Percentiles rank a stretch among this genome's conserved stretches.
Evolutionary conservation across 2,888 invertebrate species (phyloP).

Genomic region (Nemapogon koenigi): DNA sequence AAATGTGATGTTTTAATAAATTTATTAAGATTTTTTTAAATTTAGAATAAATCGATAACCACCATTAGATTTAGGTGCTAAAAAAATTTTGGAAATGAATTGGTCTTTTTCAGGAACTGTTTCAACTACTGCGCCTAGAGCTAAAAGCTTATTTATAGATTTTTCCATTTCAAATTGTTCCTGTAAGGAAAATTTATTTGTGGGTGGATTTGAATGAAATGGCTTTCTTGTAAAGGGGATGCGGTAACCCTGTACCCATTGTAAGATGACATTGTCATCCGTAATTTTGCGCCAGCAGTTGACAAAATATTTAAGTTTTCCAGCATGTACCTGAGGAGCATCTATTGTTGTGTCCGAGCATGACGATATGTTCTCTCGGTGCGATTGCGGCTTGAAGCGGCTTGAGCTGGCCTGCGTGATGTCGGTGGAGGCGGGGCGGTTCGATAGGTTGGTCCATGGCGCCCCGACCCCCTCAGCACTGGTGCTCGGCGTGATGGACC

Average conservation of each 20-base stretch:
- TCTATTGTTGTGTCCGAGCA: conserved; percentile 1
- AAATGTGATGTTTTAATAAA: not conserved
- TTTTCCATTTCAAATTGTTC: not conserved
- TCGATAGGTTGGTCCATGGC: not conserved
- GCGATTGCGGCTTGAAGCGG: not conserved
- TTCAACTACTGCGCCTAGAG: not conserved
- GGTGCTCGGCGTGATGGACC: not conserved
- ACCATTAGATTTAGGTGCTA: not conserved
- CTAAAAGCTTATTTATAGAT: not conserved
- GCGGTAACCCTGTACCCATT: not conserved
- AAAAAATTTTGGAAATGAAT: not conserved
- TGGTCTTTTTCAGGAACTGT: not conserved
- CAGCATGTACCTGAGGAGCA: not conserved
- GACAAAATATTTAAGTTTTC: not conserved
- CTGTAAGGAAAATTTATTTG: not conserved
- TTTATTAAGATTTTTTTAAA: too few relatives aligned
- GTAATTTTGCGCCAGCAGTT: not conserved
- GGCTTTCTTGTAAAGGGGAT: not conserved
- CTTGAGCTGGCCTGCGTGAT: not conserved
- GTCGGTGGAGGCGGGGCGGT: not conserved
- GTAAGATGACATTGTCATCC: not conserved
- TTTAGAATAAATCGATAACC: not conserved
- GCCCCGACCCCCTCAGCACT: not conserved
- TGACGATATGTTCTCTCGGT: not conserved
- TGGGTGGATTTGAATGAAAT: not conserved